Evolutionary conservation across 2,797 vertebrate species (phyloP).

Genomic region (Pipistrellus kuhlii): DNA sequence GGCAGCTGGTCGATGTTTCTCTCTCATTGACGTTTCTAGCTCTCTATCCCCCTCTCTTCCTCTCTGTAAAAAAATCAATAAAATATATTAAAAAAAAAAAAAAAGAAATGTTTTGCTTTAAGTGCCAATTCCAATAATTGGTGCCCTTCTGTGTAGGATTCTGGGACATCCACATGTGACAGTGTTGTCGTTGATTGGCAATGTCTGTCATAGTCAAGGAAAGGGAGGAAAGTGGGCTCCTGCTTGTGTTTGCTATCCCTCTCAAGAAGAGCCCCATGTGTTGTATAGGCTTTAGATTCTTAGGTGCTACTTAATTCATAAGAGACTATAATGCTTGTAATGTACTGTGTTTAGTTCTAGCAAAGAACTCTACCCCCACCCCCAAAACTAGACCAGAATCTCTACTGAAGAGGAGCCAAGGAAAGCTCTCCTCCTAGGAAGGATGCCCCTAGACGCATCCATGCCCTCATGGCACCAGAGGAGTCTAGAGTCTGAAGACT

Average conservation of each 20-base stretch:
- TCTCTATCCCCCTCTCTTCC: no score
- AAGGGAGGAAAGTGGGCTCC: not conserved
- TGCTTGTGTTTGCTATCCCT: not conserved
- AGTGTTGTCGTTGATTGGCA: not conserved
- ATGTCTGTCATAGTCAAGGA: not conserved
- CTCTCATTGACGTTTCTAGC: no score
- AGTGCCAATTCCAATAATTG: not conserved
- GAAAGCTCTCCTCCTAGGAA: not conserved
- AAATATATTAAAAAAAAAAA: no score
- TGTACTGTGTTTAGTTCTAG: not conserved
- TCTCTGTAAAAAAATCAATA: no score
- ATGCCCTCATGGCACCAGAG: not conserved
- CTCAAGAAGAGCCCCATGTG: not conserved
- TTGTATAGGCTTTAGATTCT: not conserved
- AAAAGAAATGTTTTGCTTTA: slow-evolving; percentile 26
- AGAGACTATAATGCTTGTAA: not conserved
- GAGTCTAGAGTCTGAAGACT: not conserved
- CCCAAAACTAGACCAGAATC: not conserved
- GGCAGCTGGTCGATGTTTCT: no score
- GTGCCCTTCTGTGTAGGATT: not conserved
- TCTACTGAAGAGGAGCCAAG: not conserved
- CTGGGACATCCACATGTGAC: not conserved
- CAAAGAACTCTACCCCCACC: not conserved
- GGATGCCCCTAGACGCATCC: not conserved
- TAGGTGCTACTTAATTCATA: not conserved